These are phyloP conservation scores for Pogoniulus pusillus DNA, from an alignment of 2,797 vertebrate species.

Conservation along the genomic window DNA sequence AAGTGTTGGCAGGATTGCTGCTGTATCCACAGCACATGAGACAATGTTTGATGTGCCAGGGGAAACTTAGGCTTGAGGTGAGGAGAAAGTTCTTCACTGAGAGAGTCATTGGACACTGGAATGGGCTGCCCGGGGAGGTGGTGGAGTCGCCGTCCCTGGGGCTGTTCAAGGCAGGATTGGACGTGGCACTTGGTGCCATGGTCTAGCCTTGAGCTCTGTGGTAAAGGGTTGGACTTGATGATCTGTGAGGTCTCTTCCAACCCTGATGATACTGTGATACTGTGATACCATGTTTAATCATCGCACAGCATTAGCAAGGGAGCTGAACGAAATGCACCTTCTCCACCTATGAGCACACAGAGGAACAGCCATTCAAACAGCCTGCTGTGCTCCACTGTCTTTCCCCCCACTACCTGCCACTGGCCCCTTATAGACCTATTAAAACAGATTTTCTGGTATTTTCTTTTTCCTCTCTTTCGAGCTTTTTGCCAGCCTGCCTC, in stretches of 20 bases:
- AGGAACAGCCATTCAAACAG: background rate
- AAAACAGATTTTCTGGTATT: conserved; percentile 1
- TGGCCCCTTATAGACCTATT: conserved; percentile 9
- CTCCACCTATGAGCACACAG: background rate
- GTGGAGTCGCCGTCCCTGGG: no score
- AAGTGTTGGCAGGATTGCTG: background rate
- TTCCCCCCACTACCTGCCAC: background rate
- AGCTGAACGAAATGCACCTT: background rate
- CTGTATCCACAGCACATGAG: background rate
- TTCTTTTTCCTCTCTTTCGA: background rate
- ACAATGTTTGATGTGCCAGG: conserved; percentile 16
- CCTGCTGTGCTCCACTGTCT: background rate
- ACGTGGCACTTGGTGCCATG: no score
- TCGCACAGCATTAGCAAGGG: background rate
- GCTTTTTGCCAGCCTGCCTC: background rate
- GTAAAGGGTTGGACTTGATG: no score
- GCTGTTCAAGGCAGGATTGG: no score
- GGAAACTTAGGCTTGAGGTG: no score
- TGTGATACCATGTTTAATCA: background rate
- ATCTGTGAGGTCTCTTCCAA: no score
- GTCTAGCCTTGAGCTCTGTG: no score
- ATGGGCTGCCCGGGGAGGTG: no score
- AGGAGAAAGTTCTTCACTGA: no score
- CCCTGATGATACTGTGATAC: no score
- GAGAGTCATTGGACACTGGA: no score